Conservation (phyloP, 2,888 invertebrate genomes). For the Nemotelus pantherinus region DNA sequence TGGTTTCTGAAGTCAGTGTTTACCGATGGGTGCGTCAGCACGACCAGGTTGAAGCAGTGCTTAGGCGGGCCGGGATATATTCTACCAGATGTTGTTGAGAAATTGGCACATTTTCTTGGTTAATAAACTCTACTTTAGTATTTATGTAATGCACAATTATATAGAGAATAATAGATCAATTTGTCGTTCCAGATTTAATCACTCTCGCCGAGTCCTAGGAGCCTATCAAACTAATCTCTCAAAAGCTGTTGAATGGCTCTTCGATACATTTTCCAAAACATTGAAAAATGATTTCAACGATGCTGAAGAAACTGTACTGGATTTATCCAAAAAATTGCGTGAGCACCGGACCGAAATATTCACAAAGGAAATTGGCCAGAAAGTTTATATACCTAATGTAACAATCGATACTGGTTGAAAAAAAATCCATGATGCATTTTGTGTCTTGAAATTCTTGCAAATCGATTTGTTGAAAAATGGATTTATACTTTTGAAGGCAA, state of each 20-base stretch:
- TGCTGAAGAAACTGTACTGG: slow-evolving; percentile 58
- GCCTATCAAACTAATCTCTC: slow-evolving; percentile 59
- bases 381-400: slow-evolving; percentile 50
- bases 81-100: too few species aligned
- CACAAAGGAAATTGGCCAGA: slow-evolving; percentile 55
- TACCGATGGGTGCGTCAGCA: too few species aligned
- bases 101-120: too few species aligned
- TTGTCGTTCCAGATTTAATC: slow-evolving; percentile 57
- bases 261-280: slow-evolving; percentile 61
- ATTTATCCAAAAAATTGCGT: slow-evolving; percentile 58
- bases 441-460: too few species aligned
- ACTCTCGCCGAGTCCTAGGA: slow-evolving; percentile 60
- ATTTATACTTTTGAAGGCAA: too few species aligned
- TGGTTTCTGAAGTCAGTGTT: too few species aligned
- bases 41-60: too few species aligned
- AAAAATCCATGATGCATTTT: not conserved
- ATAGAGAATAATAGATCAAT: too few species aligned
- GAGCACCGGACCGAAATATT: slow-evolving; percentile 61
- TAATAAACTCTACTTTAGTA: too few species aligned
- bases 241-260: slow-evolving; percentile 61
- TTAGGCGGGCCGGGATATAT: too few species aligned
- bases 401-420: slow-evolving; percentile 36
- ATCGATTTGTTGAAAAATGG: too few species aligned
- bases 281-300: slow-evolving; percentile 61
- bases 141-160: too few species aligned